These are phyloP conservation scores for Todiramphus saurophagus DNA, from an alignment of 2,113 vertebrate species.

Conservation along the genomic window DNA sequence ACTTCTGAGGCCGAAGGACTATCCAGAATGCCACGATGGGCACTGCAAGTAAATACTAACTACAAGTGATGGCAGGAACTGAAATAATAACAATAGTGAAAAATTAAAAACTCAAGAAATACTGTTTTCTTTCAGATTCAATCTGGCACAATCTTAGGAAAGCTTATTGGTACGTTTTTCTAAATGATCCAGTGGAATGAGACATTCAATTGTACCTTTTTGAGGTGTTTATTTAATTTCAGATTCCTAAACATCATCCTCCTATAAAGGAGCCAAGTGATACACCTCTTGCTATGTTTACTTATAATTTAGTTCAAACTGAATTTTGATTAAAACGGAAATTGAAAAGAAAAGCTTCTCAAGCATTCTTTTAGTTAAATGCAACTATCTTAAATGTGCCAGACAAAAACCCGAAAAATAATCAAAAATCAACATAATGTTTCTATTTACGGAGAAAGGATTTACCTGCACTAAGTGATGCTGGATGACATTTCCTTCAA, in stretches of 20 bases:
- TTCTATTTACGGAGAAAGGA: not conserved
- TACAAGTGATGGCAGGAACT: not conserved
- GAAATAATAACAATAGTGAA: not conserved
- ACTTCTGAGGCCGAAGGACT: not conserved
- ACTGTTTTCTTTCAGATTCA: not conserved
- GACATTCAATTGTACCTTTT: not conserved
- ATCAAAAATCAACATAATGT: not conserved
- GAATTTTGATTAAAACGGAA: not conserved
- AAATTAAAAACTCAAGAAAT: not conserved
- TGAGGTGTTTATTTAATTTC: not conserved
- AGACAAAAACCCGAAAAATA: not conserved
- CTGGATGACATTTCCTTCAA: not conserved
- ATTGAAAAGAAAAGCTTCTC: not conserved
- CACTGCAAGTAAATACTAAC: not conserved
- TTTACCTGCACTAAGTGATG: slow-evolving; percentile 3
- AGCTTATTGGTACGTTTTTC: not conserved
- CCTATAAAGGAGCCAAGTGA: not conserved
- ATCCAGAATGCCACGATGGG: not conserved
- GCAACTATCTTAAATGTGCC: not conserved
- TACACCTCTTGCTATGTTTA: not conserved
- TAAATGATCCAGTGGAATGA: not conserved
- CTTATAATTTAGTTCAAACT: not conserved
- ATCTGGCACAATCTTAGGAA: not conserved
- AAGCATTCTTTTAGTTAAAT: not conserved
- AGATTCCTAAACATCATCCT: not conserved